Evolutionary conservation across 1,140 invertebrate genomes (phyloP), one percentile per base, ranked within the genome.

Genomic region (Heliothis subflexa): DNA sequence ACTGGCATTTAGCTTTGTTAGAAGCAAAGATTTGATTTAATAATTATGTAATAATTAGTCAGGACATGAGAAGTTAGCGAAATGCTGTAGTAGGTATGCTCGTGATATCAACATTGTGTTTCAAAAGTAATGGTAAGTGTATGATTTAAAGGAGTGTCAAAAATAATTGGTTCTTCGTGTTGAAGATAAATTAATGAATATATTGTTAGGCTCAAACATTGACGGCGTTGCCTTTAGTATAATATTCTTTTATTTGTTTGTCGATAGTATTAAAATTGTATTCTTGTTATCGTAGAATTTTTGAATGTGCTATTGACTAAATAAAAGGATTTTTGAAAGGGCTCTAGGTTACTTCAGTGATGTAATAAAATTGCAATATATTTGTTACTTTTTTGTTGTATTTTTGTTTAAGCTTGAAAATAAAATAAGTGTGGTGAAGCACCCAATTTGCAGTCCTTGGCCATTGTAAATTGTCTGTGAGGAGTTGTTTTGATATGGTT

Each of bases 141-240:
- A 82, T 9, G 84, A 82, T 84, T 81, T 82, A 81, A 64, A 87
- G 84, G 86, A 84, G 86, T 87, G 86, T 68, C 82, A 82, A 81
- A n/a, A 83, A 66, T 81, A 85, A 86, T 84, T 86, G 77, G 76
- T 84, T 72, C 83, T 78, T 80, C 81, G 79, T 78, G 80, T 78
- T 79, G 81, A 78, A 82, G 78, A 78, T 80, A 66, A 71, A 47
- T 71, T 71, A 71, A 78, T 61, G 50, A 70, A 68, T 64, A 78
- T 70, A 78, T 61, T 61, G 45, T 50, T 61, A 61, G 14, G 45
- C 28, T 59, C 33, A 57, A 50, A 74, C 18, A 50, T 49, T 76
- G 45, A 64, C 4, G 21, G 21, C 18, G 21, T 66, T 18, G 59
- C 49, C 62, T 57, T 13, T 55, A 7, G 25, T 52, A 55, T 55